Percentiles rank a stretch among this genome's conserved stretches.
phyloP scores from a whole-genome alignment of 2,888 invertebrate species.

The Cheilosia pagana region DNA sequence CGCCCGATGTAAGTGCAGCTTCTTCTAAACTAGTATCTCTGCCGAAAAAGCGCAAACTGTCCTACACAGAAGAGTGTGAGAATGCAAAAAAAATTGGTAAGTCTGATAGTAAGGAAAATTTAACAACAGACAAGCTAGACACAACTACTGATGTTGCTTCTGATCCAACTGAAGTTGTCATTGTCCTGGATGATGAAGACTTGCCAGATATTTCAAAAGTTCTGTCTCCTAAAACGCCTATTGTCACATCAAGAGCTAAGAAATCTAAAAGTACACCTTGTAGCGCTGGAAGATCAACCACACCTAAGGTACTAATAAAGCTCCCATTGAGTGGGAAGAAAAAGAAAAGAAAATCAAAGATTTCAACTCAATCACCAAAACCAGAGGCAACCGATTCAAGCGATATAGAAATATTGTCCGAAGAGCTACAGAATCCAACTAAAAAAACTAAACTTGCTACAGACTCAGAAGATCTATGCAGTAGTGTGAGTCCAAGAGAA shows the following conservation, averaged over 20 bases:
- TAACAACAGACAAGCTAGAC: slow-evolving; percentile 25
- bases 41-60: slow-evolving; percentile 80
- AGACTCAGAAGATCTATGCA: not conserved
- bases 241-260: slow-evolving; percentile 36
- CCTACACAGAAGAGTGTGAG: slow-evolving; percentile 76
- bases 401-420: slow-evolving; percentile 78
- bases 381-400: slow-evolving; percentile 76
- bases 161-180: slow-evolving; percentile 14
- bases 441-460: slow-evolving; percentile 78
- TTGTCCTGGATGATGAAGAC: slow-evolving; percentile 42
- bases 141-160: not conserved
- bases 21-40: slow-evolving; percentile 18
- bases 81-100: slow-evolving; percentile 55
- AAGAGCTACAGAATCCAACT: slow-evolving; percentile 77
- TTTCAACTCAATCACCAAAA: slow-evolving; percentile 7
- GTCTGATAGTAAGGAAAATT: slow-evolving; percentile 52
- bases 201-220: not conserved
- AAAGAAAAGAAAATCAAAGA: slow-evolving; percentile 77
- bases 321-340: slow-evolving; percentile 78
- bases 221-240: slow-evolving; percentile 33
- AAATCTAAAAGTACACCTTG: slow-evolving; percentile 22
- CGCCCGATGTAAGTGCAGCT: slow-evolving; percentile 36
- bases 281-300: slow-evolving; percentile 21
- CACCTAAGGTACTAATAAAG: slow-evolving; percentile 79
- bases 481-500: not conserved